These are phyloP conservation scores for Silvanus unidentatus DNA, from an alignment of 2,888 invertebrate genomes.

Conservation along the genomic window DNA sequence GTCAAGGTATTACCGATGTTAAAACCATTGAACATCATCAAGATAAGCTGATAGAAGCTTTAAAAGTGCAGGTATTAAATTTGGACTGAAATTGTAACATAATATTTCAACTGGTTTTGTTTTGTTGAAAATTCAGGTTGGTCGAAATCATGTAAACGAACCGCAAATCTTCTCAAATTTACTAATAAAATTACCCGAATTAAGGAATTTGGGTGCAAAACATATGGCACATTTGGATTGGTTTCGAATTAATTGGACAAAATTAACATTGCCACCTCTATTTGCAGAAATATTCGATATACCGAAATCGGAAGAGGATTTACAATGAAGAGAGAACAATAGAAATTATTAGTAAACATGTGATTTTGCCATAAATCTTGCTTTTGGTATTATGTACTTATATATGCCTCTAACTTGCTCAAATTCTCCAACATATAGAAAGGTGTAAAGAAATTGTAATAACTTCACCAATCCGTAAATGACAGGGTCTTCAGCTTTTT, in stretches of 20 bases:
- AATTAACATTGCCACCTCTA: constrained; percentile 79
- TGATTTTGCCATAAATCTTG: constrained; percentile 25
- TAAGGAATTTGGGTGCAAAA: constrained; percentile 72
- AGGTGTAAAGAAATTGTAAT: constrained; percentile 19
- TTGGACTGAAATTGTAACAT: neutral
- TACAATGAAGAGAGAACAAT: constrained; percentile 41
- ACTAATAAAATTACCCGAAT: constrained; percentile 63
- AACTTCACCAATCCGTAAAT: constrained; percentile 22
- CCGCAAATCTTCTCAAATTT: constrained; percentile 54
- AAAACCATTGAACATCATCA: constrained; percentile 73
- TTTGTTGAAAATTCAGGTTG: constrained; percentile 41
- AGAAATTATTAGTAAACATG: too few species aligned
- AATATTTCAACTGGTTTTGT: neutral
- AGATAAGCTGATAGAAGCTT: constrained; percentile 79
- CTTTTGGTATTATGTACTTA: constrained; percentile 13
- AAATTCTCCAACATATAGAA: constrained; percentile 25
- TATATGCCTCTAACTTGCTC: constrained; percentile 37
- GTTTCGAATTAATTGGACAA: constrained; percentile 86
- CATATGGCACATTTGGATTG: constrained; percentile 82
- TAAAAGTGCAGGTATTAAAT: constrained; percentile 65
- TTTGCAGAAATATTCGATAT: constrained; percentile 98
- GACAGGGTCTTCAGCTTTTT: constrained; percentile 35
- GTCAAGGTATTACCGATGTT: constrained; percentile 73
- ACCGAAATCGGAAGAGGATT: constrained; percentile 74
- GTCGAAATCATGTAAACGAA: constrained; percentile 56